A percentile compares a stretch with the other conserved stretches of the same genome.
phyloP scores from a whole-genome alignment of 1,140 invertebrate genomes.

The Pteromalus puparum region DNA sequence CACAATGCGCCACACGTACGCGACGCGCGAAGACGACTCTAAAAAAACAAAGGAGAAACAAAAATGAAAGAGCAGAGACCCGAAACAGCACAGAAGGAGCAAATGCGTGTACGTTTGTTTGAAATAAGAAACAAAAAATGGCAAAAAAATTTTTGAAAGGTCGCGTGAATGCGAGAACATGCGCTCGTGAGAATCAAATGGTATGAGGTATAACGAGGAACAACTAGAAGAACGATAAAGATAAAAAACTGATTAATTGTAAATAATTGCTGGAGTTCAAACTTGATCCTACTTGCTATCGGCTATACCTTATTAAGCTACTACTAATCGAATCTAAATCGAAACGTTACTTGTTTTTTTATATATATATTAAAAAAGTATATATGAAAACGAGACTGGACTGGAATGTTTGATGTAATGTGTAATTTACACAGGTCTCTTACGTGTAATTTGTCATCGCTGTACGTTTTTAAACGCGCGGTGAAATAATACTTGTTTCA shows the following conservation, averaged over 20 bases:
- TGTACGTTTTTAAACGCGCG: conserved; percentile 37
- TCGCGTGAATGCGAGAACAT: conserved; percentile 53
- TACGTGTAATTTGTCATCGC: conserved; percentile 52
- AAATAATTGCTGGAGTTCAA: conserved; percentile 73
- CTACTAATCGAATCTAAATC: conserved; percentile 71
- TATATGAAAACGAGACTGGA: conserved; percentile 54
- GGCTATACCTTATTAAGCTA: conserved; percentile 67
- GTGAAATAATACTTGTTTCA: conserved; percentile 45
- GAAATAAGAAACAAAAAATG: conserved; percentile 15
- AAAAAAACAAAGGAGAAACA: conserved; percentile 38
- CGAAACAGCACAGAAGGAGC: conserved; percentile 2
- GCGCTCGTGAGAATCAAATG: conserved; percentile 49
- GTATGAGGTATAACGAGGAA: conserved; percentile 57
- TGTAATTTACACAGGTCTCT: conserved; percentile 52
- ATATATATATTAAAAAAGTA: conserved; percentile 58
- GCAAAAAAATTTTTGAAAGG: conserved; percentile 45
- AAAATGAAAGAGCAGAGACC: conserved; percentile 25
- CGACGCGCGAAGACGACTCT: conserved; percentile 27
- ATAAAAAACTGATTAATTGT: conserved; percentile 65
- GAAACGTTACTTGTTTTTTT: conserved; percentile 72
- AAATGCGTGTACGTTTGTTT: conserved; percentile 30
- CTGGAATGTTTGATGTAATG: conserved; percentile 55
- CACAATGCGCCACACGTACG: conserved; percentile 56
- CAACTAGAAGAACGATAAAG: conserved; percentile 48
- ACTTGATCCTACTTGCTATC: conserved; percentile 72